Percentiles rank a stretch among this genome's conserved stretches.
Evolutionary conservation across 2,797 vertebrate species (phyloP).

Genomic region (Oreochromis grahami): DNA sequence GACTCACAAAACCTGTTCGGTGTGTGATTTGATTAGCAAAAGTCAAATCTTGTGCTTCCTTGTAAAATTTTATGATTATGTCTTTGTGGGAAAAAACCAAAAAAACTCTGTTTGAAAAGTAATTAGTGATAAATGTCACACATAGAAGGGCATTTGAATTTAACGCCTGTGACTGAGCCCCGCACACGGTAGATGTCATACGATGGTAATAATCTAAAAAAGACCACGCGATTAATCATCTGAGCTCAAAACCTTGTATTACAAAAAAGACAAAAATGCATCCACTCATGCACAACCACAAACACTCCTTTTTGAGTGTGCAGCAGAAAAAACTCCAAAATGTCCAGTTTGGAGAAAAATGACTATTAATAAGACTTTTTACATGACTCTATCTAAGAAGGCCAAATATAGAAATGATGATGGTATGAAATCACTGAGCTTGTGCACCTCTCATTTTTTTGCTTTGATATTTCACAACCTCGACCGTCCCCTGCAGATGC

Average conservation of each 20-base stretch:
- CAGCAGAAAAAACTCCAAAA: neutral
- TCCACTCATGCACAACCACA: neutral
- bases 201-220: neutral
- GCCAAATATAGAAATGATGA: neutral
- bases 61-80: neutral
- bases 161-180: neutral
- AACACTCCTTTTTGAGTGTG: neutral
- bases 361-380: neutral
- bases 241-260: neutral
- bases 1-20: constrained; percentile 4
- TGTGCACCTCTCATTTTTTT: accelerated
- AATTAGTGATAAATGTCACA: neutral
- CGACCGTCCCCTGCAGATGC: neutral
- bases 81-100: neutral
- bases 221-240: neutral
- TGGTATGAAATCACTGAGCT: neutral
- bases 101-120: neutral
- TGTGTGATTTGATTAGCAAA: neutral
- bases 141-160: neutral
- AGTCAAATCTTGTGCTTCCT: neutral
- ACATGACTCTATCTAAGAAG: too few relatives aligned
- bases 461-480: neutral
- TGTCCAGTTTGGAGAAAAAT: neutral
- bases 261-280: constrained; percentile 4
- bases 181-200: neutral